Base-by-base conservation (phyloP, 2,888 invertebrate species). In the Eilema griseolum region DNA sequence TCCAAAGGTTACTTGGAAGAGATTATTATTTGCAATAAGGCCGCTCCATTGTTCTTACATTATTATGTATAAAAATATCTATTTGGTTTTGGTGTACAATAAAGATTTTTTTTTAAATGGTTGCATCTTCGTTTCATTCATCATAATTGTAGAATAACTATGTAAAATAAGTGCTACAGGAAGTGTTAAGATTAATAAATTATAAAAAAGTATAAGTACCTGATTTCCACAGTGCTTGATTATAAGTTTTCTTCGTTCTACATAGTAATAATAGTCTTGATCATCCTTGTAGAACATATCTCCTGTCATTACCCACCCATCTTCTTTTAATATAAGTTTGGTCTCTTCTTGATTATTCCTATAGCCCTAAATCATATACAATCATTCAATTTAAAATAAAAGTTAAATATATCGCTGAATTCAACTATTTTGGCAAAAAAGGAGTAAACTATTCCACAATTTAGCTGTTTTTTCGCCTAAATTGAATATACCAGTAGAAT, bases 151-250 rank as follows among this genome's bases (percentile, higher is more conserved):
- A 37, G 3, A 37, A n/a, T n/a, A n/a, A 37, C 1, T 37, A 14
- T 12, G 4, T 41, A 16, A 41, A 16, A 41, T 3, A 52, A 52
- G 20, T 52, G n/a, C 52, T 52, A 23, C 3, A 4, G 23, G 57
- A 24, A 23, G 2, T 12, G 12, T 59, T 16, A 57, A 57, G 12
- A 3, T 24, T 4, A 24, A 12, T 52, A 56, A n/a, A 52, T 24
- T 4, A 28, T n/a, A 28, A 52, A 28, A 12, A 64, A 2, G 62
- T 16, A n/a, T 70, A 67, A 69, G 86, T 81, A 89, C 88, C 83
- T 84, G 71, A 76, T 83, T 85, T 20, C 88, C 88, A 59, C 76
- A 84, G 74, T 88, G 85, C 73, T 87, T 90, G 75, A 90, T 88
- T 72, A 90, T 74, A 71, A 89, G 85, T 75, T 87, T 76, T 75